phyloP scores from a whole-genome alignment of 2,113 vertebrate genomes.

The Cathartes aura region DNA sequence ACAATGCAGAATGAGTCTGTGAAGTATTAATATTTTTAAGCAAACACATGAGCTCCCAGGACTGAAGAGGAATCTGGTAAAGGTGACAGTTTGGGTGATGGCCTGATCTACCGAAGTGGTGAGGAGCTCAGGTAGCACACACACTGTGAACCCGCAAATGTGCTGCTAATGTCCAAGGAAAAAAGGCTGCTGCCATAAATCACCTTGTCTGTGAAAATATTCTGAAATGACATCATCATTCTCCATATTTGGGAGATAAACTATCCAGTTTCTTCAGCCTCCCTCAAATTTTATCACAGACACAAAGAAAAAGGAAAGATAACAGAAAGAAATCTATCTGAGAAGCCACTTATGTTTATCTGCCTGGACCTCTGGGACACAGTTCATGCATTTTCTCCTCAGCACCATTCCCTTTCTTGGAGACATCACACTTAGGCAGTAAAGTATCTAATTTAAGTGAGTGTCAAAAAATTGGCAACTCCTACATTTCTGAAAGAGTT shows the following conservation, averaged over 20 bases:
- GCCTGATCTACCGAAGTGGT: neutral
- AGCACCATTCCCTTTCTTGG: neutral
- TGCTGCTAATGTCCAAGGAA: neutral
- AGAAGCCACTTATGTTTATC: neutral
- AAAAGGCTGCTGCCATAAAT: neutral
- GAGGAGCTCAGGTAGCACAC: neutral
- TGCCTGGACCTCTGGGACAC: neutral
- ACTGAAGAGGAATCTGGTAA: neutral
- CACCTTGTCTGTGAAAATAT: neutral
- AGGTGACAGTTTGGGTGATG: neutral
- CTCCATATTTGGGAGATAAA: neutral
- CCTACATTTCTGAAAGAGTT: neutral
- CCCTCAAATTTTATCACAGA: neutral
- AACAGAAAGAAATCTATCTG: neutral
- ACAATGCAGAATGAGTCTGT: neutral
- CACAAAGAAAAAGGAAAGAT: neutral
- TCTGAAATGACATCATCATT: neutral
- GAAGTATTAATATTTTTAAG: neutral
- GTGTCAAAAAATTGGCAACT: neutral
- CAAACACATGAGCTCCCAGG: neutral
- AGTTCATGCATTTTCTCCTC: neutral
- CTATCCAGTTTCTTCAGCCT: neutral
- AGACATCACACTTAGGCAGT: neutral
- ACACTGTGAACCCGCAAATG: fast-evolving
- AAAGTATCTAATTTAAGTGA: neutral